Percentiles rank a stretch among this genome's conserved stretches.
Evolutionary conservation across 2,113 vertebrate species (phyloP).

Genomic region (Cygnus atratus): DNA sequence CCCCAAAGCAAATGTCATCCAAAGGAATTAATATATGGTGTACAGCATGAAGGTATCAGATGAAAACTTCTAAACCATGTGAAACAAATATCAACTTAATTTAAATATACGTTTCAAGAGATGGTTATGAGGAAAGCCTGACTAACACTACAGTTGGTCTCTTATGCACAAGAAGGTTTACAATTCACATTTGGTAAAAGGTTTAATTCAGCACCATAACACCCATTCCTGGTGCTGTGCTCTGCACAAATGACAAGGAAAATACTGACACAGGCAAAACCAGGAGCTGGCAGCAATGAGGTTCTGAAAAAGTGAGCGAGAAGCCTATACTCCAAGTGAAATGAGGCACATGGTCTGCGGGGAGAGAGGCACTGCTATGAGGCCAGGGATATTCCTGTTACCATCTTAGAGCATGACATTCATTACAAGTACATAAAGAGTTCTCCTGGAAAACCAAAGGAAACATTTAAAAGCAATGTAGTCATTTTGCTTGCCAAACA

Average conservation of each 20-base stretch:
- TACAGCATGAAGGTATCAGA: background rate
- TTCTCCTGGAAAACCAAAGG: background rate
- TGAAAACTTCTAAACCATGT: conserved; percentile 19
- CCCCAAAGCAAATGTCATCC: background rate
- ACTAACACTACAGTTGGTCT: conserved; percentile 14
- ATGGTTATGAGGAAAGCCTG: conserved; percentile 13
- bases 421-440: background rate
- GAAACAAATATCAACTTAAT: conserved; percentile 24
- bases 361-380: background rate
- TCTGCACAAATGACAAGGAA: background rate
- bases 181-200: conserved; percentile 32
- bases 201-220: background rate
- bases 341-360: background rate
- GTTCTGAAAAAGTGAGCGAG: background rate
- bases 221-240: background rate
- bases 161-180: conserved; percentile 1
- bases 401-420: background rate
- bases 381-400: background rate
- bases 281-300: background rate
- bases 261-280: background rate
- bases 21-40: conserved; percentile 30
- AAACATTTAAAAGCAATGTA: background rate
- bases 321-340: background rate
- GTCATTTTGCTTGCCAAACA: background rate
- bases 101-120: background rate